These are phyloP conservation scores for Habroteleia sp. DNA, from an alignment of 2,888 invertebrate genomes.

Conservation along the genomic window DNA sequence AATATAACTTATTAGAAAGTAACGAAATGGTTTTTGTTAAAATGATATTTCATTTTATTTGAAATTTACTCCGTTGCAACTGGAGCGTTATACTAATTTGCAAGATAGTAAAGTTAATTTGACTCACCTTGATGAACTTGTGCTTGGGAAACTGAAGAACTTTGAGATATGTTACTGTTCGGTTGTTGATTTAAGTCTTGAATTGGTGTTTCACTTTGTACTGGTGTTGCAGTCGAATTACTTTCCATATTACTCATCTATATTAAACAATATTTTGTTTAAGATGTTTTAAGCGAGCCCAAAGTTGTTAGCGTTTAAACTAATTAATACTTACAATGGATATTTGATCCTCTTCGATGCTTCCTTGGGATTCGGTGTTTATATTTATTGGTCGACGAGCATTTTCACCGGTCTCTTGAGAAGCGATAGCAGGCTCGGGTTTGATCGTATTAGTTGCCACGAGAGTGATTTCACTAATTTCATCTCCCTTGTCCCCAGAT, in stretches of 20 bases:
- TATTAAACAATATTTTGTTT: conserved; percentile 3
- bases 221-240: conserved; percentile 74
- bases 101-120: conserved; percentile 12
- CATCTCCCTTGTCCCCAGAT: conserved; percentile 75
- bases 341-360: conserved; percentile 78
- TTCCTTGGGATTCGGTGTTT: conserved; percentile 77
- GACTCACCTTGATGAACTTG: conserved; percentile 77
- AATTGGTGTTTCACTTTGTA: conserved; percentile 75
- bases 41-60: too few species aligned
- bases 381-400: conserved; percentile 74
- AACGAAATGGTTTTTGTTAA: too few species aligned
- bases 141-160: conserved; percentile 74
- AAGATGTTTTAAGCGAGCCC: too few species aligned
- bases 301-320: too few species aligned
- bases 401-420: conserved; percentile 72
- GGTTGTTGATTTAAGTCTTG: conserved; percentile 77
- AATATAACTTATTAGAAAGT: too few species aligned
- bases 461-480: conserved; percentile 77
- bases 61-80: too few species aligned
- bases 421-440: conserved; percentile 74
- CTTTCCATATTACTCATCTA: conserved; percentile 79
- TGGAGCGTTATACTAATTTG: too few species aligned
- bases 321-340: conserved; percentile 73
- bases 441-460: conserved; percentile 78
- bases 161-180: conserved; percentile 72